A percentile compares a stretch with the other conserved stretches of the same genome.
Conservation (phyloP, 2,113 vertebrate genomes). For the Leptobrachium ailaonicum region DNA sequence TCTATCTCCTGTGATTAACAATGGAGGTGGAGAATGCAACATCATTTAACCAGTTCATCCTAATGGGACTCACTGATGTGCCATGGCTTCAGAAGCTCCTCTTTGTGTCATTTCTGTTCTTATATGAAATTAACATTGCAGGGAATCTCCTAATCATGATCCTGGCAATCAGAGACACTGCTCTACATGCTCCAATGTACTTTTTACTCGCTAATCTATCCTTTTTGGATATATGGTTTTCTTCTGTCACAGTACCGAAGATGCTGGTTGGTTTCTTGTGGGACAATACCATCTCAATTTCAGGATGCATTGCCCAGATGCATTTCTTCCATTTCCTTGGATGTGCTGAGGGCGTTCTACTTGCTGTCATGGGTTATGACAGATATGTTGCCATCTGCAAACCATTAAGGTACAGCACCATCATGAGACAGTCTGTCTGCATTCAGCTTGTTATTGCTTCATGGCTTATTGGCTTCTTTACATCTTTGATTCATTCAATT, state of each 20-base stretch:
- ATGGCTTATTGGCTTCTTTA: neutral
- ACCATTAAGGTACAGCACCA: conserved; percentile 6
- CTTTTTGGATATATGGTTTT: conserved; percentile 12
- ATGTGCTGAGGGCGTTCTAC: conserved; percentile 10
- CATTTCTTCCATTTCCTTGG: conserved; percentile 20
- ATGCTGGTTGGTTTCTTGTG: conserved; percentile 3
- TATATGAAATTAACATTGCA: conserved; percentile 50
- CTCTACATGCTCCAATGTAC: conserved; percentile 12
- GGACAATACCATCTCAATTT: neutral
- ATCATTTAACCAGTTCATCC: conserved; percentile 55
- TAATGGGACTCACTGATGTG: conserved; percentile 57
- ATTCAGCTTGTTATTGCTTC: neutral
- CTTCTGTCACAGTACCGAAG: conserved; percentile 2
- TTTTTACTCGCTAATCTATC: conserved; percentile 20
- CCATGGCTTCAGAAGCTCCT: conserved; percentile 54
- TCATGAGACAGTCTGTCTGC: conserved; percentile 1
- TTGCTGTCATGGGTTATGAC: conserved; percentile 26
- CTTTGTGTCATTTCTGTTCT: conserved; percentile 52
- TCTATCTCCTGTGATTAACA: no score
- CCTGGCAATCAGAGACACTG: conserved; percentile 17
- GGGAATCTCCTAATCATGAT: conserved; percentile 53
- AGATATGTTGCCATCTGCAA: conserved; percentile 31
- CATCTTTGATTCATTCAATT: conserved; percentile 1
- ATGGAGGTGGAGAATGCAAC: conserved; percentile 40
- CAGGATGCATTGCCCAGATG: conserved; percentile 12